These are phyloP conservation scores for Esox masquinongy DNA, from an alignment of 2,797 vertebrate genomes.

Conservation along the genomic window DNA sequence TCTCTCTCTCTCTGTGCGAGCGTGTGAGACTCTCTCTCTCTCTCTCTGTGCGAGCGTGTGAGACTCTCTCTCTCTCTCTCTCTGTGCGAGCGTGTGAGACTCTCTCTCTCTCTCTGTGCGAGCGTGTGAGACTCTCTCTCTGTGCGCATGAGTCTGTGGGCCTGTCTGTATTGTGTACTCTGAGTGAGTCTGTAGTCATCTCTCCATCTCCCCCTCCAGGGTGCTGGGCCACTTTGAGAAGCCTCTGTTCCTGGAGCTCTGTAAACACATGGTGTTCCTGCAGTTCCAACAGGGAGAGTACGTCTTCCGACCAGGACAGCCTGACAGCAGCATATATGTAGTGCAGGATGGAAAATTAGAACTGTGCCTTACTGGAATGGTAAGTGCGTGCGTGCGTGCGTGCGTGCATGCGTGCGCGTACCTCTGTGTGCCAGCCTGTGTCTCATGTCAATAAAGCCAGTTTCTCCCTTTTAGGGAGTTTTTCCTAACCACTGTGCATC, in stretches of 20 bases:
- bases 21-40: too few species aligned
- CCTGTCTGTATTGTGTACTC: background rate
- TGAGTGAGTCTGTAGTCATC: background rate
- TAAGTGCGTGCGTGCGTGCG: constrained; percentile 8
- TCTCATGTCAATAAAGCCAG: background rate
- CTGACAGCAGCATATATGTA: constrained; percentile 94
- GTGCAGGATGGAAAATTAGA: constrained; percentile 94
- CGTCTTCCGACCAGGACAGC: constrained; percentile 90
- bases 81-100: background rate
- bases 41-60: too few species aligned
- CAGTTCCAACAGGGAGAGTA: constrained; percentile 90
- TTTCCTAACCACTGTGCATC: too few species aligned
- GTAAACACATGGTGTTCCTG: constrained; percentile 93
- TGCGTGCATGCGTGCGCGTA: background rate
- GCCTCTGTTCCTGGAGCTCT: constrained; percentile 92
- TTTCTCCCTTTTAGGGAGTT: too few species aligned
- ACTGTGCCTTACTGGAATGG: constrained; percentile 86
- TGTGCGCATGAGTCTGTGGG: background rate
- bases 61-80: too few species aligned
- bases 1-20: constrained; percentile 6
- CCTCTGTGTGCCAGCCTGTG: background rate
- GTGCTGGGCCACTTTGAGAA: constrained; percentile 98
- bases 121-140: background rate
- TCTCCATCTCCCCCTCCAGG: constrained; percentile 57
- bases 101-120: background rate